phyloP scores from a whole-genome alignment of 2,888 invertebrate genomes.

The Hyposoter didymator region DNA sequence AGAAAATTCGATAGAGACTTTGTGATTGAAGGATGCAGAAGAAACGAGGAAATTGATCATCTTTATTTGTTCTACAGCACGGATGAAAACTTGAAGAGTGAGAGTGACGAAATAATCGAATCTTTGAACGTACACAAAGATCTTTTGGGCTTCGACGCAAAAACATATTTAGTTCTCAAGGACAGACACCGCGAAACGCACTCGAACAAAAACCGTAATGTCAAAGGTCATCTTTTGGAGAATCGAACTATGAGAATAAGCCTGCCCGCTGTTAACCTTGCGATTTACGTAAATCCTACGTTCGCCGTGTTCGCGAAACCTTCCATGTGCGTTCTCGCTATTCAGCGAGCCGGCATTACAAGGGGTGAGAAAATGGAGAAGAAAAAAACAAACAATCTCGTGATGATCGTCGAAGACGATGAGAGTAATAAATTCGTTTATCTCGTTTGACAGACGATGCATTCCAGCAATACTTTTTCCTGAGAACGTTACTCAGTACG shows the following conservation, averaged over 20 bases:
- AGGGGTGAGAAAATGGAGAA: slow-evolving; percentile 82
- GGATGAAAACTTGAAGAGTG: slow-evolving; percentile 79
- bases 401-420: too few species aligned
- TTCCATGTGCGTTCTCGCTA: slow-evolving; percentile 86
- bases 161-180: slow-evolving; percentile 74
- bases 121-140: slow-evolving; percentile 79
- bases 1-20: neutral
- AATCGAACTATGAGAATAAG: slow-evolving; percentile 89
- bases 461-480: slow-evolving; percentile 75
- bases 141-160: slow-evolving; percentile 76
- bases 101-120: slow-evolving; percentile 84
- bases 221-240: slow-evolving; percentile 87
- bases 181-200: slow-evolving; percentile 75
- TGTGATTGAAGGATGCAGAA: neutral
- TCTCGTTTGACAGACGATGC: slow-evolving; percentile 74
- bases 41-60: neutral
- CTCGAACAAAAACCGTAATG: slow-evolving; percentile 68
- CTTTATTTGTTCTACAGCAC: slow-evolving; percentile 76
- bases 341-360: slow-evolving; percentile 76
- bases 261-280: slow-evolving; percentile 89
- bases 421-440: neutral
- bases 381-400: neutral
- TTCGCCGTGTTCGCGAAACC: slow-evolving; percentile 89
- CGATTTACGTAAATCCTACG: slow-evolving; percentile 91
- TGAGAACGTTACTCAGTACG: slow-evolving; percentile 77